These are phyloP conservation scores for Archaeoteleia sp. DNA, from an alignment of 2,888 invertebrate genomes.

Conservation along the genomic window DNA sequence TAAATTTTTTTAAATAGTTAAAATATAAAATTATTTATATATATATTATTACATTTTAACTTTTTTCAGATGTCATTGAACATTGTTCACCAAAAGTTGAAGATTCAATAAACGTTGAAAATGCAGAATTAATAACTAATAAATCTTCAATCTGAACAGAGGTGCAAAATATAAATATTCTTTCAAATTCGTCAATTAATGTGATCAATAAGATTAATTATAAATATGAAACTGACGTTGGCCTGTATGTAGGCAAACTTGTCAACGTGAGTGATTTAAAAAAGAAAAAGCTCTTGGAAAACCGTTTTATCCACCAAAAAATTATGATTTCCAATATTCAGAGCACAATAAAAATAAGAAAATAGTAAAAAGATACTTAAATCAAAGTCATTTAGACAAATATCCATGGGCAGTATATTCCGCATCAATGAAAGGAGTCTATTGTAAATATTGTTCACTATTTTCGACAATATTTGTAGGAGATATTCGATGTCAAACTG, in stretches of 20 bases:
- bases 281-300: conserved; percentile 1
- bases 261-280: background rate
- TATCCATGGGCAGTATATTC: conserved; percentile 18
- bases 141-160: too few relatives aligned
- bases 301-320: conserved; percentile 4
- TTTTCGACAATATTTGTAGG: conserved; percentile 7
- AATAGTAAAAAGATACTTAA: conserved; percentile 2
- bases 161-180: background rate
- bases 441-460: conserved; percentile 13
- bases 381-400: conserved; percentile 1
- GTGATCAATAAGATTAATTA: too few relatives aligned
- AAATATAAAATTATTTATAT: too few relatives aligned
- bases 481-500: background rate
- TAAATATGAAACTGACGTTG: conserved; percentile 6
- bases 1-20: too few relatives aligned
- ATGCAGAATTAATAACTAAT: too few relatives aligned
- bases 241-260: background rate
- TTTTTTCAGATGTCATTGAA: too few relatives aligned
- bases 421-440: conserved; percentile 1
- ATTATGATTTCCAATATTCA: conserved; percentile 8
- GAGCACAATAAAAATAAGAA: background rate
- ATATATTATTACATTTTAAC: too few relatives aligned
- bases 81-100: too few relatives aligned
- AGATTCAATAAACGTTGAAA: too few relatives aligned
- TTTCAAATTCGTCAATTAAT: background rate